These are phyloP conservation scores for Andrena praecox DNA, from an alignment of 2,888 invertebrate species.

Conservation along the genomic window DNA sequence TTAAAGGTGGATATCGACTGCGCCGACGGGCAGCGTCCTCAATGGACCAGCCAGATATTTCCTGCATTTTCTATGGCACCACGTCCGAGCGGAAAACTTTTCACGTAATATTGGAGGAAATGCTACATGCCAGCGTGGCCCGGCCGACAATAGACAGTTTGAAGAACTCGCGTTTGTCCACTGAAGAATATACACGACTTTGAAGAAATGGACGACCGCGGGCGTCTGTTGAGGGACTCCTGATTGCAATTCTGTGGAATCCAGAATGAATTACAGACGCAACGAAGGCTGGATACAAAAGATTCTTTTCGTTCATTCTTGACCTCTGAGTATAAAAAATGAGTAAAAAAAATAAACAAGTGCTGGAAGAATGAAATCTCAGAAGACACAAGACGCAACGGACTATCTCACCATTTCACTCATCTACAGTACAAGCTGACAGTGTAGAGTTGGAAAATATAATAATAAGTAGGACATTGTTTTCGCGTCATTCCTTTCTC, in stretches of 20 bases:
- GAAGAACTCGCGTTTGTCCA: slow-evolving; percentile 17
- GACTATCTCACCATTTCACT: no score
- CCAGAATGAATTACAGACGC: neutral
- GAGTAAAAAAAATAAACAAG: no score
- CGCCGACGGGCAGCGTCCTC: slow-evolving; percentile 28
- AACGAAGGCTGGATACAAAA: no score
- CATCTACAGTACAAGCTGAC: no score
- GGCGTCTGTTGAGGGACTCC: neutral
- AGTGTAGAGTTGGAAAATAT: no score
- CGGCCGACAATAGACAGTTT: slow-evolving; percentile 16
- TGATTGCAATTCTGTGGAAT: slow-evolving; percentile 3
- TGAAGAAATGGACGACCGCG: neutral
- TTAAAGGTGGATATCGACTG: slow-evolving; percentile 53
- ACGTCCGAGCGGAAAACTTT: slow-evolving; percentile 37
- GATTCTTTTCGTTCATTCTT: no score
- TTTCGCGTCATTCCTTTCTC: no score
- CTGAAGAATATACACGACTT: neutral
- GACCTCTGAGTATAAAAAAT: no score
- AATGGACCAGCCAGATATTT: slow-evolving; percentile 44
- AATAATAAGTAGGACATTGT: no score
- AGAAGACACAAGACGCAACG: no score
- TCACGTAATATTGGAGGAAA: slow-evolving; percentile 37
- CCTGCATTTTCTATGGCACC: slow-evolving; percentile 34
- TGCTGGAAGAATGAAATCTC: no score
- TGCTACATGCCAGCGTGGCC: neutral